A percentile compares a stretch with the other conserved stretches of the same genome.
phyloP scores from a whole-genome alignment of 1,140 invertebrate genomes.

The Stegodyphus dumicola region DNA sequence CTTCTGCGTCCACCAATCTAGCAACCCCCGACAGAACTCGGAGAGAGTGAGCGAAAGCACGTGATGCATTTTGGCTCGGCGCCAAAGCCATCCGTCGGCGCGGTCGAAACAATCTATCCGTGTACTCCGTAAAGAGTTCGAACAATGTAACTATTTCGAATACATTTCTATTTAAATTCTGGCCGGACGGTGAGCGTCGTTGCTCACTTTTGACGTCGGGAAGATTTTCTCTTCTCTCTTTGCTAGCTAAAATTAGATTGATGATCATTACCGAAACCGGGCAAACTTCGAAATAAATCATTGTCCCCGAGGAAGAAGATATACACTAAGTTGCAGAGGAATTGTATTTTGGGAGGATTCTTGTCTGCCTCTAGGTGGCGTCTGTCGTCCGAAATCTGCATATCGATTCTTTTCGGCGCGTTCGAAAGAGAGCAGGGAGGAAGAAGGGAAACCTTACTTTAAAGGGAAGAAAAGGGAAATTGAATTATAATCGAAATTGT shows the following conservation, averaged over 20 bases:
- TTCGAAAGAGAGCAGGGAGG: neutral
- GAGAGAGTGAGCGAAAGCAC: neutral
- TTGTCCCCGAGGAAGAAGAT: neutral
- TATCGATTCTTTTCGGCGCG: conserved; percentile 19
- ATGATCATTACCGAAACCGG: conserved; percentile 34
- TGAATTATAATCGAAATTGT: conserved; percentile 7
- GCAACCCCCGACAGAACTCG: too few relatives aligned
- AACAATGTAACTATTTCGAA: neutral
- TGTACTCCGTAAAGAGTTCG: neutral
- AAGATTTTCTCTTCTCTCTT: neutral
- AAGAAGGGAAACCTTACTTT: neutral
- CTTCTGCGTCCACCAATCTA: too few relatives aligned
- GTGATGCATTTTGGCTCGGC: neutral
- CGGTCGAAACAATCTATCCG: neutral
- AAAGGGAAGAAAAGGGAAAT: neutral
- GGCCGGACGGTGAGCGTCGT: too few relatives aligned
- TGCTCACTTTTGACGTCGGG: neutral
- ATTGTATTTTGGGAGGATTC: neutral
- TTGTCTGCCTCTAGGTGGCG: conserved; percentile 20
- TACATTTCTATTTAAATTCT: neutral
- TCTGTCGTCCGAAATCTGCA: conserved; percentile 20
- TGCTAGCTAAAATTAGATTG: conserved; percentile 40
- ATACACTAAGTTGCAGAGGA: neutral
- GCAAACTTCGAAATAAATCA: conserved; percentile 26
- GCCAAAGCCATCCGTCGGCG: neutral